Conservation (phyloP, 2,797 vertebrate species). For the Podarcis siculus region DNA sequence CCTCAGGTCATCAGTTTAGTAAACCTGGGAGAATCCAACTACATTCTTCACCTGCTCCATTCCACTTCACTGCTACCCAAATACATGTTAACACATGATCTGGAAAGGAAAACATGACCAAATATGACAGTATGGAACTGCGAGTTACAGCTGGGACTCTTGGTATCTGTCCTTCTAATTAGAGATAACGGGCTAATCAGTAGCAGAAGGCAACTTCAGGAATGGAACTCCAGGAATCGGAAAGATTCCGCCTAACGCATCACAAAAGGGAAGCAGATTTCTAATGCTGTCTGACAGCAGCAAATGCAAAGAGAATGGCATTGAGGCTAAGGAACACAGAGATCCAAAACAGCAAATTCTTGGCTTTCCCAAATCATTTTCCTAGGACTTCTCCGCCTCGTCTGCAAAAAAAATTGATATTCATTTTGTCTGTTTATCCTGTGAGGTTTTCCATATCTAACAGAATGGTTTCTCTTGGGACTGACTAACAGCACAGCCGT, state of each 20-base stretch:
- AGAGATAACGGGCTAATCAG: neutral
- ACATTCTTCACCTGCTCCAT: neutral
- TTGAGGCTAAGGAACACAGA: neutral
- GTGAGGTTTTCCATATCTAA: slow-evolving; percentile 3
- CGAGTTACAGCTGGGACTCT: neutral
- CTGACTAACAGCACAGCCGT: slow-evolving; percentile 2
- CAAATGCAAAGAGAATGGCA: neutral
- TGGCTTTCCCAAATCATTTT: neutral
- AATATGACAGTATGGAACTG: neutral
- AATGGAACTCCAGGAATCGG: neutral
- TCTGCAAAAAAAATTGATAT: neutral
- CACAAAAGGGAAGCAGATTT: neutral
- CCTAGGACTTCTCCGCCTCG: neutral
- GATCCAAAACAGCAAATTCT: neutral
- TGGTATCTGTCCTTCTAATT: neutral
- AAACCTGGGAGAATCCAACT: no score
- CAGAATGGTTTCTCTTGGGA: neutral
- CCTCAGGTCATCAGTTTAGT: no score
- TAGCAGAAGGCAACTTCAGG: neutral
- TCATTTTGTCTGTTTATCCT: slow-evolving; percentile 14
- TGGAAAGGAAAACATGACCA: neutral
- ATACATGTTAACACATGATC: neutral
- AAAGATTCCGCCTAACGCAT: neutral
- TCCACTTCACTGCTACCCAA: neutral
- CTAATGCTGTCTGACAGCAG: neutral